Evolutionary conservation across 2,888 invertebrate genomes (phyloP), one percentile per base, ranked within the genome.

Genomic region (Balanococcus diminutus): DNA sequence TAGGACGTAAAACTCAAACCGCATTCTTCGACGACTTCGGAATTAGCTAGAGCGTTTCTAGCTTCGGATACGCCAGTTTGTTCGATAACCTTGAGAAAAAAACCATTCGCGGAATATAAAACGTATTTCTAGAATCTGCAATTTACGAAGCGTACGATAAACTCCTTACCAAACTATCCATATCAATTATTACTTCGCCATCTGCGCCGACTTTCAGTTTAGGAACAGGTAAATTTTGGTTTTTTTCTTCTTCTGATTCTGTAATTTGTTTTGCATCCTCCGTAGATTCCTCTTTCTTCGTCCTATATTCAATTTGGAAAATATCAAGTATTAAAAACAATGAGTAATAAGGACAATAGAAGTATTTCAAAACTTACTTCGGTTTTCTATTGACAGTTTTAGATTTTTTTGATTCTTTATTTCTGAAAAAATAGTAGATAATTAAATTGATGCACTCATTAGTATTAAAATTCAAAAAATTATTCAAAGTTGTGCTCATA

Each of bases 101-200:
- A 72, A 6, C 2, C 32, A 32, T 31, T 67, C 46, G 2, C 2
- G n/a, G n/a, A 46, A 46, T 46, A 14, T n/a, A 46, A 5, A 3
- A 67, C 25, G 31, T 16, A 46, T 14, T 39, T 8, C 39, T 11
- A 56, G 56, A 56, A 56, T n/a, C 56, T 11, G 25, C 22, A 36
- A 81, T 32, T 39, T 4, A 31, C 4, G n/a, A 32, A n/a, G n/a
- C n/a, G 36, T 72, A 22, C n/a, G n/a, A n/a, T 11, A 79, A 36
- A 79, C 3, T 28, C 6, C 39, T 61, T 88, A 92, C 94, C 89
- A 96, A 91, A 89, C 96, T 96, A 89, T 95, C 93, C 89, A 96
- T 96, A 89, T 97, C 97, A 0, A 97, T 91, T 86, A 96, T 93
- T 86, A 97, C 93, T 90, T 96, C 93, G 0, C 96, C 97, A 88